These are phyloP conservation scores for Diplolepis rosae DNA, from an alignment of 2,888 invertebrate species.

Conservation along the genomic window DNA sequence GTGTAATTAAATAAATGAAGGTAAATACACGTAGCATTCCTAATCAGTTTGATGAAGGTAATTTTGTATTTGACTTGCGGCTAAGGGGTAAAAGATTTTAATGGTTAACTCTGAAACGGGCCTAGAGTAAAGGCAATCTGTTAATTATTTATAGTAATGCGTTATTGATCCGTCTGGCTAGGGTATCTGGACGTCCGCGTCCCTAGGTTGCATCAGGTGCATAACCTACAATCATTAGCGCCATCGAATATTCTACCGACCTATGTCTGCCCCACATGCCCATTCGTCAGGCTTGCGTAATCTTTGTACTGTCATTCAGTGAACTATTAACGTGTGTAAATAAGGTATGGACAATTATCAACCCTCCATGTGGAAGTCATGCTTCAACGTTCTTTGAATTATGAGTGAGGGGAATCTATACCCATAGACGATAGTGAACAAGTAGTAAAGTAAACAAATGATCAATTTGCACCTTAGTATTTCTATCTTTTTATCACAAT, in stretches of 20 bases:
- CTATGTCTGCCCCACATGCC: conserved; percentile 50
- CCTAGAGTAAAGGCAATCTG: conserved; percentile 46
- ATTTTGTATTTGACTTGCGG: neutral
- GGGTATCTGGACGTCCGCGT: conserved; percentile 46
- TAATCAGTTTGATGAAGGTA: too few relatives aligned
- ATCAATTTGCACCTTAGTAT: too few relatives aligned
- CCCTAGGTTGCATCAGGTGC: conserved; percentile 42
- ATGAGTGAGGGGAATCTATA: neutral
- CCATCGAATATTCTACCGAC: conserved; percentile 54
- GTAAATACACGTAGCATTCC: too few relatives aligned
- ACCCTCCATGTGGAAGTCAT: neutral
- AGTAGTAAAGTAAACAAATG: conserved; percentile 25
- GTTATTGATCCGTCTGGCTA: conserved; percentile 69
- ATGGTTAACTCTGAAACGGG: neutral
- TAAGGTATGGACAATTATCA: conserved; percentile 2
- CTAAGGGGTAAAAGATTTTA: neutral
- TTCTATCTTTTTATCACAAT: too few relatives aligned
- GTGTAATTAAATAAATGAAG: too few relatives aligned
- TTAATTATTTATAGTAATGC: conserved; percentile 72
- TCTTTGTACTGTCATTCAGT: conserved; percentile 30
- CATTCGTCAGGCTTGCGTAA: conserved; percentile 24
- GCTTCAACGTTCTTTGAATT: conserved; percentile 16
- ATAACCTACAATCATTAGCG: conserved; percentile 58
- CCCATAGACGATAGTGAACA: conserved; percentile 1
- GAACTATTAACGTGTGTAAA: conserved; percentile 29